phyloP scores from a whole-genome alignment of 2,113 vertebrate species.

The Ophiodon elongatus region DNA sequence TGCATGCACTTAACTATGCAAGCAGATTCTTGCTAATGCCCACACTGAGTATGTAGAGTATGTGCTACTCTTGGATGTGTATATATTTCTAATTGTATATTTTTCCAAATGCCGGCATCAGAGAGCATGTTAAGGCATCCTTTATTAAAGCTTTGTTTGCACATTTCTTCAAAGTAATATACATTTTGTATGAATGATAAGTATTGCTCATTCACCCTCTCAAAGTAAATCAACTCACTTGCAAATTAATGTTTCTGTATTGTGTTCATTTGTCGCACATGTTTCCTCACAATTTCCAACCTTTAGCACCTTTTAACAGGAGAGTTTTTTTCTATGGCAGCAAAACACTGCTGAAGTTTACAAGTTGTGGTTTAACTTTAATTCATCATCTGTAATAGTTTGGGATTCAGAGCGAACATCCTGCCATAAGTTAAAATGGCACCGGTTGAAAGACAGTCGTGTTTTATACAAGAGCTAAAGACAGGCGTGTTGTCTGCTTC shows the following conservation, averaged over 20 bases:
- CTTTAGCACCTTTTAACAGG: neutral
- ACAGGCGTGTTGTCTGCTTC: slow-evolving; percentile 5
- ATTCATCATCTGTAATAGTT: slow-evolving; percentile 6
- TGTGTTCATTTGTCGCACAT: slow-evolving; percentile 68
- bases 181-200: slow-evolving; percentile 81
- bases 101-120: slow-evolving; percentile 81
- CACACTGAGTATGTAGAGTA: slow-evolving; percentile 77
- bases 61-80: slow-evolving; percentile 78
- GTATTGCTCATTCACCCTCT: slow-evolving; percentile 75
- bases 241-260: slow-evolving; percentile 66
- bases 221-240: slow-evolving; percentile 77
- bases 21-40: slow-evolving; percentile 81
- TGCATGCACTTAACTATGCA: slow-evolving; percentile 96
- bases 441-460: neutral
- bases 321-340: neutral
- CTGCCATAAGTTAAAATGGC: neutral
- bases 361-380: slow-evolving; percentile 10
- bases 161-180: slow-evolving; percentile 81
- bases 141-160: slow-evolving; percentile 87
- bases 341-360: slow-evolving; percentile 25
- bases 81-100: slow-evolving; percentile 80
- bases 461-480: slow-evolving; percentile 10
- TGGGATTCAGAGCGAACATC: neutral
- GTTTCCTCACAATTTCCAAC: slow-evolving; percentile 13
- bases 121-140: slow-evolving; percentile 83